These are phyloP conservation scores for Marmota monax DNA, from an alignment of 2,113 vertebrate species.

Conservation along the genomic window DNA sequence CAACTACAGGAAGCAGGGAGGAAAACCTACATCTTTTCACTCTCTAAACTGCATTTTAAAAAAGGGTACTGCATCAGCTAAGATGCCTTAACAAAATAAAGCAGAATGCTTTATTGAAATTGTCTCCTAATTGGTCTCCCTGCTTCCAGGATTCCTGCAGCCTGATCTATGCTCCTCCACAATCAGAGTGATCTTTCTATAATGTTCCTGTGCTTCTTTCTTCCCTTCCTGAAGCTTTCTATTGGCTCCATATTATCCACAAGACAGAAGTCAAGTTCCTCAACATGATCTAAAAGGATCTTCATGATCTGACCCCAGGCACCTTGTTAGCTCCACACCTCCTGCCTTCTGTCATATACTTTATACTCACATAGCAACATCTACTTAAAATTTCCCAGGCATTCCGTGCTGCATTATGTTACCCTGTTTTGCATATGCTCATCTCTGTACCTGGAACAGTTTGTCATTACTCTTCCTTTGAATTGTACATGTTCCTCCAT, in stretches of 20 bases:
- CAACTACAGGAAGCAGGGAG: neutral
- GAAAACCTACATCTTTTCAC: neutral
- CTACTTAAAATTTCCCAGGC: no score
- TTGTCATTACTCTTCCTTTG: neutral
- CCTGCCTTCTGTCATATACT: neutral
- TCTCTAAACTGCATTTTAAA: neutral
- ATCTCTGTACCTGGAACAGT: neutral
- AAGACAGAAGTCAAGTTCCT: neutral
- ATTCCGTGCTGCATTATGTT: neutral
- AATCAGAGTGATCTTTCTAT: neutral
- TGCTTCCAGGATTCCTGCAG: neutral
- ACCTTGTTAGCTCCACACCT: neutral
- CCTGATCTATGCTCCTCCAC: no score
- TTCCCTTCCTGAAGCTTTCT: neutral
- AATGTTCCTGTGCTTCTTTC: neutral
- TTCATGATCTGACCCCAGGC: neutral
- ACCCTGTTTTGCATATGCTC: neutral
- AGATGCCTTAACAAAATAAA: neutral
- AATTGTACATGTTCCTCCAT: neutral
- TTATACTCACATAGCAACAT: neutral
- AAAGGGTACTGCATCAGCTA: neutral
- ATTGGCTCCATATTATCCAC: neutral
- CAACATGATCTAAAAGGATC: neutral
- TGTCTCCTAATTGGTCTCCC: neutral
- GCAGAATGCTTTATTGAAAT: neutral